Evolutionary conservation across 2,797 vertebrate genomes (phyloP).

Genomic region (Oceanodroma leucorhoa): DNA sequence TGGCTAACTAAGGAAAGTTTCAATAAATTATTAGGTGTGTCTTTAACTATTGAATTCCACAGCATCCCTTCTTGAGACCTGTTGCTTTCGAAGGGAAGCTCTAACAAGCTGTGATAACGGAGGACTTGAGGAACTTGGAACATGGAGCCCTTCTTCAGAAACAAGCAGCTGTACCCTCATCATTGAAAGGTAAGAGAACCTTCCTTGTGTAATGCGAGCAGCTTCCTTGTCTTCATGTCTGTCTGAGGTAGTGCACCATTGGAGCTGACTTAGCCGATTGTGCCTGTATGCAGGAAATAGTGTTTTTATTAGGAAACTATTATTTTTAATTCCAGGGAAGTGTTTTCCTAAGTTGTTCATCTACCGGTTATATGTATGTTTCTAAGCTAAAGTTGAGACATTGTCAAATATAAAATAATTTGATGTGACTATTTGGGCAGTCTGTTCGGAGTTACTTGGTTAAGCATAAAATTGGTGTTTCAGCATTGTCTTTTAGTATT

Average conservation of each 20-base stretch:
- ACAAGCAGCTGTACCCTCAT: not conserved
- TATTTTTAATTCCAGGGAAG: not conserved
- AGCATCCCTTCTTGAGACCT: not conserved
- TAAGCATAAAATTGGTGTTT: not conserved
- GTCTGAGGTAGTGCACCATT: not conserved
- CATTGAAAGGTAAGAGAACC: not conserved
- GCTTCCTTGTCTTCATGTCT: not conserved
- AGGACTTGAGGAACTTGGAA: not conserved
- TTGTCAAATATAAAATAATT: not conserved
- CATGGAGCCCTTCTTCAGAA: not conserved
- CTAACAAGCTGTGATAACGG: accelerated
- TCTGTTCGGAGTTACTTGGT: not conserved
- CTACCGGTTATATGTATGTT: accelerated
- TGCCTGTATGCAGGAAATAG: not conserved
- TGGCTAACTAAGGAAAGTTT: not conserved
- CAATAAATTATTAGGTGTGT: not conserved
- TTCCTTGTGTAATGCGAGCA: not conserved
- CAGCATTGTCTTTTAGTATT: not conserved
- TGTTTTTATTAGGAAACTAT: not conserved
- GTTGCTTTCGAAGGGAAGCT: not conserved
- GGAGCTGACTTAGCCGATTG: not conserved
- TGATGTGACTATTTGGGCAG: not conserved
- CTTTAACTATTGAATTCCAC: not conserved
- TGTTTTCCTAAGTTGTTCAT: not conserved
- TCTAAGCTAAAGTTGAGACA: not conserved